A percentile compares a stretch with the other conserved stretches of the same genome.
These are phyloP conservation scores for Mugil cephalus DNA, from an alignment of 2,113 vertebrate genomes.

Conservation along the genomic window DNA sequence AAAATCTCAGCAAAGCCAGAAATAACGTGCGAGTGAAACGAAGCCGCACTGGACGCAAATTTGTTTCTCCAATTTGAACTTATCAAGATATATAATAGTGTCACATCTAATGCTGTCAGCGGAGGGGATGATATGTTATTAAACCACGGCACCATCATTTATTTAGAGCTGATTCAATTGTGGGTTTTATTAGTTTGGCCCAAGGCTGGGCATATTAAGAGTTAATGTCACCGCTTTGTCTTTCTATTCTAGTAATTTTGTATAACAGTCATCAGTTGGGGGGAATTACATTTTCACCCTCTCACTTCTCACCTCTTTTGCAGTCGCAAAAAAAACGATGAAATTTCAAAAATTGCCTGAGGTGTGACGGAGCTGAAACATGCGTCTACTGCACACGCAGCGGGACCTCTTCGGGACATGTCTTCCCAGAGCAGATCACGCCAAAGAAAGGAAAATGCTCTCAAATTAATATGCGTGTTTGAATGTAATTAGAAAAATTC, in stretches of 20 bases:
- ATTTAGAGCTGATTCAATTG: constrained; percentile 87
- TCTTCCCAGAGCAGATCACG: not conserved
- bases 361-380: constrained; percentile 27
- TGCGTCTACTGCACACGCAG: constrained; percentile 6
- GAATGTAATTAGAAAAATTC: constrained; percentile 56
- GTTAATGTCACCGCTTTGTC: constrained; percentile 80
- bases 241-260: constrained; percentile 77
- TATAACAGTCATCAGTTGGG: constrained; percentile 72
- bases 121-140: constrained; percentile 78
- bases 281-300: constrained; percentile 59
- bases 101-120: constrained; percentile 62
- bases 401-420: not conserved
- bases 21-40: constrained; percentile 37
- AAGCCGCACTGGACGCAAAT: constrained; percentile 17
- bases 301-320: constrained; percentile 52
- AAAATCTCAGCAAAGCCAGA: constrained; percentile 10
- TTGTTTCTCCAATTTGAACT: constrained; percentile 49
- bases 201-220: constrained; percentile 80
- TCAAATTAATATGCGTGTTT: constrained; percentile 42
- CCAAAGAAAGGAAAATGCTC: not conserved
- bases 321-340: constrained; percentile 55
- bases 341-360: constrained; percentile 51
- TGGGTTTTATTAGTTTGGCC: constrained; percentile 86
- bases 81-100: constrained; percentile 63
- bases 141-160: constrained; percentile 84